Evolutionary conservation across 2,113 vertebrate species (phyloP), one percentile per base, ranked within the genome.

Genomic region (Todiramphus chloris): DNA sequence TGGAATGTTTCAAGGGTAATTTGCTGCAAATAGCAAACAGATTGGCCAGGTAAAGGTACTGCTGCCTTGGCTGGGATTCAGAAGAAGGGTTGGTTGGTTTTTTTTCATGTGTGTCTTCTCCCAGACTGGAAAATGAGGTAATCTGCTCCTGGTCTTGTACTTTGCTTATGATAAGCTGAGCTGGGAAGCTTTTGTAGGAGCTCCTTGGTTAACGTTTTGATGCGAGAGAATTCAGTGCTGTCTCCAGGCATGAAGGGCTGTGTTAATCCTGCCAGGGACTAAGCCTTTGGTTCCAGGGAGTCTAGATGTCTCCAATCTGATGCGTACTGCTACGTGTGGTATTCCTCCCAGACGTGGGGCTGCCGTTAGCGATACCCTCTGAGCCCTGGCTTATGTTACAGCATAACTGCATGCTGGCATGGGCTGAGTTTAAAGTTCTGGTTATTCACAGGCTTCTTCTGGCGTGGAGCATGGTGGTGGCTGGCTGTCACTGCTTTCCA

Each of bases 241-340:
- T 44, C 46, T 78, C 60, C 6, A 28, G 3, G 78, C 48, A 16
- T 41, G 74, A 56, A 74, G 70, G 75, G 56, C 86, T 86, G 67
- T 27, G 51, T 64, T 80, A 63, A 67, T 91, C 62, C 66, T 83
- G 89, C 87, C 81, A 72, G 17, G 63, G 16, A 55, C 88, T 92
- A 70, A 96, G 91, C 87, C 85, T 76, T 51, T 86, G 94, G 88
- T 96, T 96, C 96, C 96, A 94, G 90, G 44, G 80, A 86, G 90
- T 95, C 89, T 94, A 80, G 90, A 70, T 94, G 89, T 12, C 94
- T 90, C 89, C 46, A n/a, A 11, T 63, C 50, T 72, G 92, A 64
- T 39, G 73, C 2, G 4, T 58, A 31, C 75, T 69, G 67, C 87
- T 80, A 18, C 2, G 14, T 37, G 10, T 69, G 87, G 75, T 83